Conservation (phyloP, 2,113 vertebrate species). For the Anoura caudifer region DNA sequence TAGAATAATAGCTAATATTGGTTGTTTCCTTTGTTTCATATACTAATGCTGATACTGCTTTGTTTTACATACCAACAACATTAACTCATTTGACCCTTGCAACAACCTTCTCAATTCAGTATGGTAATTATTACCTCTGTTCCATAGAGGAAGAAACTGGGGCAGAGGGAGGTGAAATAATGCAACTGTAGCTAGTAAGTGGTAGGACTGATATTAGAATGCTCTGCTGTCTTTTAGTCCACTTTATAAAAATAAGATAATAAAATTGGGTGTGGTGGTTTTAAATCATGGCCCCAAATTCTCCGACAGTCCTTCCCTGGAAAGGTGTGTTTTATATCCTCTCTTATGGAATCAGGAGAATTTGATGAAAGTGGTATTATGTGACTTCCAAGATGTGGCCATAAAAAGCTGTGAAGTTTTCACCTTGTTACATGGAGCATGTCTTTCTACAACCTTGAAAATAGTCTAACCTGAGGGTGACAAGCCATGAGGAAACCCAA, state of each 20-base stretch:
- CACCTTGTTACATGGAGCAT: not conserved
- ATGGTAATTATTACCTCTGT: not conserved
- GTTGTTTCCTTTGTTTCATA: not conserved
- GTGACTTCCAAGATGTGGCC: not conserved
- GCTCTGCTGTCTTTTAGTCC: not conserved
- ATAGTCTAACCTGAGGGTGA: not conserved
- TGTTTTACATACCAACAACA: not conserved
- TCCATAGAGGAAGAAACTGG: not conserved
- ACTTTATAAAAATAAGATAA: not conserved
- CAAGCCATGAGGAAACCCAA: not conserved
- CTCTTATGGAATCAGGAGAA: not conserved
- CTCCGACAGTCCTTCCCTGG: not conserved
- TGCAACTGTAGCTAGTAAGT: not conserved
- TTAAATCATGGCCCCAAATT: not conserved
- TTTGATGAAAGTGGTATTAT: not conserved
- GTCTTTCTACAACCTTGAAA: not conserved
- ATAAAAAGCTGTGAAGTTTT: not conserved
- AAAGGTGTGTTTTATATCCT: not conserved
- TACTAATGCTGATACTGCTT: not conserved
- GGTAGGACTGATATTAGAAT: not conserved
- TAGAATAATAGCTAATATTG: not conserved
- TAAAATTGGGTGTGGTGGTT: not conserved
- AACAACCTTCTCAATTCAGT: not conserved
- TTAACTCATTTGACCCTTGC: not conserved
- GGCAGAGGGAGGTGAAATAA: not conserved